Conservation (phyloP, 2,888 invertebrate species). For the Cenopis cana region DNA sequence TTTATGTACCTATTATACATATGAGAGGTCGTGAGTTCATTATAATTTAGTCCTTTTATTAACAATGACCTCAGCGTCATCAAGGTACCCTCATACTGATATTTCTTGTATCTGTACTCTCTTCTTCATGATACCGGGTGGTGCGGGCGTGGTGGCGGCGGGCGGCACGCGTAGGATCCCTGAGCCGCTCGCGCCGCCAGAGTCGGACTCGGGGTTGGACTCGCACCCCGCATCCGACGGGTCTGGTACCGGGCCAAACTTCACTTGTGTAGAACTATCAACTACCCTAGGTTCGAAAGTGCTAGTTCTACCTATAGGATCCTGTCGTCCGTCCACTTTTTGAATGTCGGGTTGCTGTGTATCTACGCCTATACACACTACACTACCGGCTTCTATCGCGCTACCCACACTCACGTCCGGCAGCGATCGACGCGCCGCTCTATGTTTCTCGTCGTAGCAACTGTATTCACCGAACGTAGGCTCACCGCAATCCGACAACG, state of each 20-base stretch:
- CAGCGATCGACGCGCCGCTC: slow-evolving; percentile 85
- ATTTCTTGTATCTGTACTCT: slow-evolving; percentile 97
- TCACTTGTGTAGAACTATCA: slow-evolving; percentile 82
- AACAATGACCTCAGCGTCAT: slow-evolving; percentile 74
- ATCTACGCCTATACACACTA: slow-evolving; percentile 79
- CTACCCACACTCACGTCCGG: slow-evolving; percentile 86
- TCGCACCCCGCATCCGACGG: slow-evolving; percentile 77
- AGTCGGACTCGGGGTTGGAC: slow-evolving; percentile 72
- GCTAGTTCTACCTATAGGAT: slow-evolving; percentile 75
- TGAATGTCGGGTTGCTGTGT: slow-evolving; percentile 83
- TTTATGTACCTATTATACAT: slow-evolving; percentile 41
- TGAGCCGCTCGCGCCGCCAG: slow-evolving; percentile 73
- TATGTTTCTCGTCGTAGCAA: slow-evolving; percentile 87
- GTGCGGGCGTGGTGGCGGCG: slow-evolving; percentile 82
- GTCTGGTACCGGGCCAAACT: slow-evolving; percentile 74
- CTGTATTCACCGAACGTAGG: slow-evolving; percentile 87
- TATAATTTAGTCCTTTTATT: slow-evolving; percentile 80
- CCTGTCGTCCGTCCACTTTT: slow-evolving; percentile 73
- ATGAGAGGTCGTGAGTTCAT: slow-evolving; percentile 53
- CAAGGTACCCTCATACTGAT: slow-evolving; percentile 89
- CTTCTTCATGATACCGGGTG: slow-evolving; percentile 93
- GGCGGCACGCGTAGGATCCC: slow-evolving; percentile 81
- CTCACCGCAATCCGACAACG: slow-evolving; percentile 82
- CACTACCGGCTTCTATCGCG: slow-evolving; percentile 86
- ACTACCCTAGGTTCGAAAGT: slow-evolving; percentile 81